Base-by-base conservation (phyloP, 2,888 invertebrate genomes). In the Ashinkailepas kermadecensis region DNA sequence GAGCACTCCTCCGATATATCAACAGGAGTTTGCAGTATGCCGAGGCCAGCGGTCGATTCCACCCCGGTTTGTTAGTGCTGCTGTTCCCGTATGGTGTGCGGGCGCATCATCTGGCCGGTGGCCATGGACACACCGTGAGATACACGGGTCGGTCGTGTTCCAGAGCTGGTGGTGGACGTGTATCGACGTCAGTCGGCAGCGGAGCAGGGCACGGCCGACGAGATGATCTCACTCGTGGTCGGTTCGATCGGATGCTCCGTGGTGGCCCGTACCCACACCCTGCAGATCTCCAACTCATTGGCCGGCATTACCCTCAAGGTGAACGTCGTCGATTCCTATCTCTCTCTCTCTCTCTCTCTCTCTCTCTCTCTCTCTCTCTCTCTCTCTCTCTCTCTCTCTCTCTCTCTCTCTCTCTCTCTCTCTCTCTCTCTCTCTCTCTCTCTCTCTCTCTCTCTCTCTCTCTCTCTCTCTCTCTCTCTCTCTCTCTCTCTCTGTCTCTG, bases 181-280 rank as follows among this genome's bases (percentile, higher is more conserved):
- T 74, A 74, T 23, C 74, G 74, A 21, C 74, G 74, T 21, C 54
- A 74, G 54, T 56, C 74, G 21, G 74, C 56, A 4, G 21, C 15
- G 10, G 21, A 39, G 11, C 39, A 74, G 74, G 15, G 39, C 21
- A 39, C 54, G 18, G 74, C 39, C 10, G 74, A 54, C 21, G 9
- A 56, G 21, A 74, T 64, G 62, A 39, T 62, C 80, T 80, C 64
- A 1, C 80, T 80, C 54, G 15, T 54, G 80, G n/a, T 62, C 25
- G 64, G 74, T 54, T 11, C 12, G 12, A 23, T 74, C 78, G 59
- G 65, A 78, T 59, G 65, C 57, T 18, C 80, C 13, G 56, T 78
- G 21, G 58, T 15, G 21, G 58, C 9, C 0, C 67, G 58, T 58
- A 74, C 67, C 25, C n/a, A 59, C 58, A 58, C 25, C 18, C 23